Conservation (phyloP, 2,797 vertebrate genomes). For the Capromys pilorides region DNA sequence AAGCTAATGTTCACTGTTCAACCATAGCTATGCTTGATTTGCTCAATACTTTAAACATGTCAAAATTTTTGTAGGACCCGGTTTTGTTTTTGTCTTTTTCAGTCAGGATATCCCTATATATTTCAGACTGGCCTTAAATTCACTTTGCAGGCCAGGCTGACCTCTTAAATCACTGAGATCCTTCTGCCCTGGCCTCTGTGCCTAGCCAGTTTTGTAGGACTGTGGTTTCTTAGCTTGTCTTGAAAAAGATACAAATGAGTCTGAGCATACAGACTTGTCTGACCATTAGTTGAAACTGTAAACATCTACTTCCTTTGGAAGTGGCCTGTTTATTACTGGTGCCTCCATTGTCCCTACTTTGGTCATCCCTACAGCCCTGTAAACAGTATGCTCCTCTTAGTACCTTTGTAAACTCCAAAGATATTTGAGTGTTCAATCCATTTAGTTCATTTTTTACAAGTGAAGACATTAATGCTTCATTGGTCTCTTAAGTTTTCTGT, state of each 20-base stretch:
- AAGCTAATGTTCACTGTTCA: not conserved
- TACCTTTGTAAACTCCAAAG: not conserved
- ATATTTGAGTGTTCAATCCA: not conserved
- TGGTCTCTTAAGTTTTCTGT: not conserved
- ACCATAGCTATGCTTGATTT: not conserved
- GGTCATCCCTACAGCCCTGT: not conserved
- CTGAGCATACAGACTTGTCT: not conserved
- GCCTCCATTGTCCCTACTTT: too few relatives aligned
- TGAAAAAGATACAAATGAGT: not conserved
- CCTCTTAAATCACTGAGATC: not conserved
- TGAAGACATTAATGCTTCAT: not conserved
- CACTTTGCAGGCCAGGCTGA: not conserved
- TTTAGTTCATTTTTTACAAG: not conserved
- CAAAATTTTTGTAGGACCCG: not conserved
- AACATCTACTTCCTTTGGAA: not conserved
- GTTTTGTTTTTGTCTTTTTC: not conserved
- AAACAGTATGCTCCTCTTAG: not conserved
- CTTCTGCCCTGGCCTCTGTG: not conserved
- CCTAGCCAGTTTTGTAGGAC: not conserved
- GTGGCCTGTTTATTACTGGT: not conserved
- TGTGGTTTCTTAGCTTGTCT: not conserved
- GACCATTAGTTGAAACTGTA: not conserved
- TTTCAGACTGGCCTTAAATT: not conserved
- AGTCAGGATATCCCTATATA: not conserved
- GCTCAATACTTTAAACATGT: slow-evolving; percentile 17